Evolutionary conservation across 2,797 vertebrate species (phyloP).

Genomic region (Pitangus sulphuratus): DNA sequence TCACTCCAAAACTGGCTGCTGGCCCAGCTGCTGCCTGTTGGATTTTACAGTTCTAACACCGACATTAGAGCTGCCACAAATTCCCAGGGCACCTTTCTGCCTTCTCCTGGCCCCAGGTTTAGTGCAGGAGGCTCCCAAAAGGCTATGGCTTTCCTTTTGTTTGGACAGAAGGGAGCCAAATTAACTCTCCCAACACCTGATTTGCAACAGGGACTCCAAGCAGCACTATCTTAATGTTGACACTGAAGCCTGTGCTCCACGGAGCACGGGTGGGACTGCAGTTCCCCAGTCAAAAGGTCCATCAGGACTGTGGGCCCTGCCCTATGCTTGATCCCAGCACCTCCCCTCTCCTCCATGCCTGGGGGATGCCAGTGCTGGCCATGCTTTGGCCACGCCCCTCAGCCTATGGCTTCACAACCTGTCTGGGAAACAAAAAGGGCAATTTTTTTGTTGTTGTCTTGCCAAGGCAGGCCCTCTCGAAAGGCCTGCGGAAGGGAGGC

Average conservation of each 20-base stretch:
- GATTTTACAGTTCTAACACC: neutral
- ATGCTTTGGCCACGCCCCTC: neutral
- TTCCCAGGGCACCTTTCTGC: neutral
- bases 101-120: neutral
- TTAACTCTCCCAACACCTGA: neutral
- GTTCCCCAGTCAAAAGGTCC: neutral
- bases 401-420: neutral
- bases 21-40: neutral
- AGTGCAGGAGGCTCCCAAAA: neutral
- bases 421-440: neutral
- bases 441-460: neutral
- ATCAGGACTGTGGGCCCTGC: neutral
- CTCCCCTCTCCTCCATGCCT: rapidly evolving
- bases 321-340: neutral
- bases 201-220: neutral
- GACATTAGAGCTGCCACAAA: neutral
- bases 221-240: no score
- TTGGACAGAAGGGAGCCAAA: neutral
- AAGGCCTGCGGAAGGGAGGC: neutral
- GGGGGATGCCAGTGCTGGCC: neutral
- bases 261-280: neutral
- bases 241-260: neutral
- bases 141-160: neutral
- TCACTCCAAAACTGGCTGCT: neutral
- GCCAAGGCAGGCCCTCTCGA: neutral